These are phyloP conservation scores for Myocastor coypus DNA, from an alignment of 2,113 vertebrate genomes.

Conservation along the genomic window DNA sequence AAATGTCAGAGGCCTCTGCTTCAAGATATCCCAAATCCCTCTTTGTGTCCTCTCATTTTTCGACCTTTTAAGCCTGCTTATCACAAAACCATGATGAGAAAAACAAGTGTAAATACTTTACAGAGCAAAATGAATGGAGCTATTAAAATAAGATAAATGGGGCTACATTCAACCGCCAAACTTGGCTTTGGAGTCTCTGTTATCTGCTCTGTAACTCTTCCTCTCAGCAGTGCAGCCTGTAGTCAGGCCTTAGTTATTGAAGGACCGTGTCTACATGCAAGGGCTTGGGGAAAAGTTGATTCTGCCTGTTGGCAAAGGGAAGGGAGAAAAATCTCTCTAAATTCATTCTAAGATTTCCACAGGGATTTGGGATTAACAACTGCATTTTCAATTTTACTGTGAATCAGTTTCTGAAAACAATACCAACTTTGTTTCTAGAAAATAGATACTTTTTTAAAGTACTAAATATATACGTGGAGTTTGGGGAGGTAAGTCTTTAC, in stretches of 20 bases:
- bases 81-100: conserved; percentile 63
- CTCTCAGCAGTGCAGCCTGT: conserved; percentile 18
- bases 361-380: conserved; percentile 63
- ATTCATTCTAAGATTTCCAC: conserved; percentile 54
- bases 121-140: conserved; percentile 53
- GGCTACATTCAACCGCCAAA: not conserved
- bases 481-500: too few species aligned
- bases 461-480: not conserved
- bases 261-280: conserved; percentile 38
- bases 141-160: conserved; percentile 72
- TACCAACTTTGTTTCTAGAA: conserved; percentile 52
- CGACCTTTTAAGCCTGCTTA: not conserved
- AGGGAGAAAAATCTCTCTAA: conserved; percentile 42
- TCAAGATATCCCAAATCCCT: not conserved
- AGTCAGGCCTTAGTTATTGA: conserved; percentile 29
- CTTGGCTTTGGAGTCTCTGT: conserved; percentile 42
- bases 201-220: conserved; percentile 44
- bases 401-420: conserved; percentile 60
- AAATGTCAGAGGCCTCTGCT: not conserved
- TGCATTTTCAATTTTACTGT: conserved; percentile 63
- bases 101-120: conserved; percentile 65
- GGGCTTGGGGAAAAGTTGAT: not conserved
- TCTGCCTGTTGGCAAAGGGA: conserved; percentile 21
- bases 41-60: conserved; percentile 14
- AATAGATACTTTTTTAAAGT: conserved; percentile 49